A percentile compares a stretch with the other conserved stretches of the same genome.
Evolutionary conservation across 2,888 invertebrate species (phyloP).

Genomic region (Blera fallax): DNA sequence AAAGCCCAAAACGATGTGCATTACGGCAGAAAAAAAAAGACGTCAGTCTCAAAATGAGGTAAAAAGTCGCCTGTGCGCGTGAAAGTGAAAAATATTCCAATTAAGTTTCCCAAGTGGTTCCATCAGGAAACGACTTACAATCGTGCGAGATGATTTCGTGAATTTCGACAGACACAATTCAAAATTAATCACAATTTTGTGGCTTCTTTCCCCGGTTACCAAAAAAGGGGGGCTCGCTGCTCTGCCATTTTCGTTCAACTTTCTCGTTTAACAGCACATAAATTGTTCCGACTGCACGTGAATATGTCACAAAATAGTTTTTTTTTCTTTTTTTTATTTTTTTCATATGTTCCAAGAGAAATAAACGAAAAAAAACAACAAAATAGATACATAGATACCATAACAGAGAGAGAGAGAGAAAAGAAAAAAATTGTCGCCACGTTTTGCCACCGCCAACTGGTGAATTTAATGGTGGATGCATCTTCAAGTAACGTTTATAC

Average conservation of each 20-base stretch:
- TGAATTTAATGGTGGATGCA: constrained; percentile 70
- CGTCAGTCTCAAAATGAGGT: background rate
- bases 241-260: constrained; percentile 60
- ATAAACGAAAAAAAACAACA: constrained; percentile 2
- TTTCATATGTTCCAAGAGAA: constrained; percentile 26
- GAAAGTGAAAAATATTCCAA: constrained; percentile 81
- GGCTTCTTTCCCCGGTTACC: constrained; percentile 56
- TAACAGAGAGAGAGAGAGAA: background rate
- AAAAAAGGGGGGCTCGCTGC: constrained; percentile 21
- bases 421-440: constrained; percentile 61
- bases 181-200: constrained; percentile 73
- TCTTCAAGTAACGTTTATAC: constrained; percentile 79
- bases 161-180: constrained; percentile 74
- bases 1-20: background rate
- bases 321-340: constrained; percentile 39
- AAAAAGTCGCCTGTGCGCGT: constrained; percentile 76
- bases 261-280: constrained; percentile 71
- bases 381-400: background rate
- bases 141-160: constrained; percentile 74
- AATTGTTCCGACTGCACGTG: constrained; percentile 70
- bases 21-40: background rate
- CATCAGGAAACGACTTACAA: constrained; percentile 72
- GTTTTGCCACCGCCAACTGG: constrained; percentile 49
- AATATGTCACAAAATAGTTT: constrained; percentile 67
- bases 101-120: constrained; percentile 74